Conservation (phyloP, 2,888 invertebrate species). For the Caenorhabditis imperialis region DNA sequence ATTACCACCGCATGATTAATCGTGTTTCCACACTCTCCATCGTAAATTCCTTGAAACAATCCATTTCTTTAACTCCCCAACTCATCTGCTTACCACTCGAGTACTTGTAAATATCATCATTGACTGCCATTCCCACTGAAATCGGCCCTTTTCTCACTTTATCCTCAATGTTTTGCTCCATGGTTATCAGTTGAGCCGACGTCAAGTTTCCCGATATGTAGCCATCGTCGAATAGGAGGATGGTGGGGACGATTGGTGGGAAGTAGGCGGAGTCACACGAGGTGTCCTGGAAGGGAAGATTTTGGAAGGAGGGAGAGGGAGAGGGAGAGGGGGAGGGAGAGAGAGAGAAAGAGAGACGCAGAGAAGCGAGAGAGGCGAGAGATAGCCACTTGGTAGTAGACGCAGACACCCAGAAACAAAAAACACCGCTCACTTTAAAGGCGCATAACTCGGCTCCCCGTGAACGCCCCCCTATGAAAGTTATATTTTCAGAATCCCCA, state of each 20-base stretch:
- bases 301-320: constrained; percentile 4
- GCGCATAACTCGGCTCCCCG: no score
- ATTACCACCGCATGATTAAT: constrained; percentile 66
- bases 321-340: constrained; percentile 6
- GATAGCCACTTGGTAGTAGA: no score
- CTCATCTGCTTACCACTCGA: constrained; percentile 82
- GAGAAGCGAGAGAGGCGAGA: constrained; percentile 2
- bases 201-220: constrained; percentile 32
- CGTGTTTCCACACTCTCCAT: constrained; percentile 53
- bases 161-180: constrained; percentile 51
- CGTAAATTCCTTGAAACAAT: constrained; percentile 54
- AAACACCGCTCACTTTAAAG: no score
- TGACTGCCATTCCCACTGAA: constrained; percentile 81
- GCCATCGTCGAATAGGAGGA: constrained; percentile 36
- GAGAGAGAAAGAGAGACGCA: constrained; percentile 19
- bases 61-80: not conserved
- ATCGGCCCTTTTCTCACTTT: constrained; percentile 53
- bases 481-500: no score
- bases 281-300: constrained; percentile 16
- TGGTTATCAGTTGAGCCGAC: constrained; percentile 16
- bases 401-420: no score
- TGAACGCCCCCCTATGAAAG: no score
- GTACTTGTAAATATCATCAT: constrained; percentile 93
- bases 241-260: constrained; percentile 35
- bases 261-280: constrained; percentile 19